Conservation (phyloP, 2,888 invertebrate genomes). For the Watsonalla cultraria region DNA sequence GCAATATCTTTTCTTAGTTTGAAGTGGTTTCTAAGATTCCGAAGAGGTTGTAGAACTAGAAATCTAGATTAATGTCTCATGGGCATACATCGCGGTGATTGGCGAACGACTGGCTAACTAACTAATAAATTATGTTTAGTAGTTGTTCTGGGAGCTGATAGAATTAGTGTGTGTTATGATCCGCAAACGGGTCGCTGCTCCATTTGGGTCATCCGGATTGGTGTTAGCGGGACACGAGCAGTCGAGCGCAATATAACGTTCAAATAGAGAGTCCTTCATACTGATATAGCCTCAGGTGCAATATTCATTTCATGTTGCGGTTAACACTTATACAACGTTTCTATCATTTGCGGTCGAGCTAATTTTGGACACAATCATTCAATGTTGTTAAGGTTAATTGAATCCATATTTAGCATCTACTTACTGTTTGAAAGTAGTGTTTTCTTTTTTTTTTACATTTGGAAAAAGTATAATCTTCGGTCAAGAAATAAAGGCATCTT, state of each 20-base stretch:
- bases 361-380: slow-evolving; percentile 1
- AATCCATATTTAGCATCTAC: too few relatives aligned
- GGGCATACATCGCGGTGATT: too few relatives aligned
- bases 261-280: slow-evolving; percentile 27
- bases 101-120: slow-evolving; percentile 20
- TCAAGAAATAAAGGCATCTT: too few relatives aligned
- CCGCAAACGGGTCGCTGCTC: slow-evolving; percentile 44
- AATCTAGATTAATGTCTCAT: too few relatives aligned
- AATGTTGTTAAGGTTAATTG: neutral
- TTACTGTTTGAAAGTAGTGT: too few relatives aligned
- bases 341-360: slow-evolving; percentile 1
- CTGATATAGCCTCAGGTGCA: slow-evolving; percentile 4
- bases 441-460: too few relatives aligned
- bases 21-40: too few relatives aligned
- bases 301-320: neutral
- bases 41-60: too few relatives aligned
- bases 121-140: slow-evolving; percentile 19
- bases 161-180: slow-evolving; percentile 43
- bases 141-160: slow-evolving; percentile 20
- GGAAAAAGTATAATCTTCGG: too few relatives aligned
- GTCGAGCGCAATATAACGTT: slow-evolving; percentile 31
- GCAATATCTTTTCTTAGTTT: too few relatives aligned
- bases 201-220: slow-evolving; percentile 55
- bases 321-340: neutral
- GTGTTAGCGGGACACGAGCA: slow-evolving; percentile 43